Conservation (phyloP, 1,140 invertebrate species). For the Drosophila gunungcola region DNA sequence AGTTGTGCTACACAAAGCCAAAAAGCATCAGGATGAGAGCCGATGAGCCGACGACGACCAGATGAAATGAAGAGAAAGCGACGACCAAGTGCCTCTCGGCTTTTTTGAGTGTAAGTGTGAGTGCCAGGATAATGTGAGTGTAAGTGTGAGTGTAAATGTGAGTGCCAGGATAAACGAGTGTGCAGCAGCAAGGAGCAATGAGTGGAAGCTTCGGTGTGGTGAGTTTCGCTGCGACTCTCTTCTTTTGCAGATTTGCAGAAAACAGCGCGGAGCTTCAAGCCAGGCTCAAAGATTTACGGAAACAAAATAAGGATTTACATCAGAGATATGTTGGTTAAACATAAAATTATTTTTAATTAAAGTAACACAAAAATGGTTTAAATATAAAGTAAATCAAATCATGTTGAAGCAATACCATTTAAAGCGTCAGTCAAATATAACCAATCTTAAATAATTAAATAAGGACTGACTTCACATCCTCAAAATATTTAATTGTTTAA, state of each 20-base stretch:
- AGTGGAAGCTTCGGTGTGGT: slow-evolving; percentile 41
- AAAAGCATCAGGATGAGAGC: slow-evolving; percentile 21
- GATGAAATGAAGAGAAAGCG: slow-evolving; percentile 17
- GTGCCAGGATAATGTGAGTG: too few relatives aligned
- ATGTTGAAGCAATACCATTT: too few relatives aligned
- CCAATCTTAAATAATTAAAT: too few relatives aligned
- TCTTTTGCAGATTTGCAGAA: not conserved
- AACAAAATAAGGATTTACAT: too few relatives aligned
- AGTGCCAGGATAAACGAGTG: slow-evolving; percentile 4
- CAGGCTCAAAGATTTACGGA: not conserved
- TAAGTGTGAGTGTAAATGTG: not conserved
- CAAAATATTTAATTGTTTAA: too few relatives aligned
- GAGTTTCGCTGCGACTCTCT: slow-evolving; percentile 4
- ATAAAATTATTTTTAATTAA: too few relatives aligned
- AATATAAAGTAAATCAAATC: too few relatives aligned
- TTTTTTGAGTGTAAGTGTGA: too few relatives aligned
- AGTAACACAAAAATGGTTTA: too few relatives aligned
- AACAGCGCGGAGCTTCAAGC: slow-evolving; percentile 9
- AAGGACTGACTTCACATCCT: too few relatives aligned
- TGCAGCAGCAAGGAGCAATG: slow-evolving; percentile 14
- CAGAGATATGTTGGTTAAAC: too few relatives aligned
- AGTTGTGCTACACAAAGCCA: slow-evolving; percentile 59
- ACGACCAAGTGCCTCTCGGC: not conserved
- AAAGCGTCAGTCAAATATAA: too few relatives aligned
- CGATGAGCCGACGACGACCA: slow-evolving; percentile 17